phyloP scores from a whole-genome alignment of 2,113 vertebrate species.

The Phalacrocorax carbo region DNA sequence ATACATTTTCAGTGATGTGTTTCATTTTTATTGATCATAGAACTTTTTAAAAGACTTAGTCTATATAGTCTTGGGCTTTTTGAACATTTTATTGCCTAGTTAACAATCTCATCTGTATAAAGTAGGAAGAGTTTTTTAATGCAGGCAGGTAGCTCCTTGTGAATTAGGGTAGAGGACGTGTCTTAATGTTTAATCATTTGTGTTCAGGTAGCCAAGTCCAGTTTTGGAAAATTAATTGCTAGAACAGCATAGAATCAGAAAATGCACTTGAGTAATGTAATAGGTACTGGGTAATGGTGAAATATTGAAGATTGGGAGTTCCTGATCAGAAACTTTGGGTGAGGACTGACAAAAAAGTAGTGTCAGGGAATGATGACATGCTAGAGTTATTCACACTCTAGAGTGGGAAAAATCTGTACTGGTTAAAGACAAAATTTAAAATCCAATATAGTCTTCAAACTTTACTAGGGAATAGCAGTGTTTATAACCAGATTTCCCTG shows the following conservation, averaged over 20 bases:
- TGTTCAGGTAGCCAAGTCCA: background rate
- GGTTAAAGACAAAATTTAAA: background rate
- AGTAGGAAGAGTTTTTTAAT: background rate
- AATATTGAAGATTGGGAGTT: background rate
- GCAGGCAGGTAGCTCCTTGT: background rate
- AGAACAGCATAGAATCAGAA: background rate
- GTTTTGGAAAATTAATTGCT: background rate
- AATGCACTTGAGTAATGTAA: background rate
- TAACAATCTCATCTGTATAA: background rate
- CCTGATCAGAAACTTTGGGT: background rate
- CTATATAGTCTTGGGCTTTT: background rate
- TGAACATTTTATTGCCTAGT: background rate
- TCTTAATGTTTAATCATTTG: background rate
- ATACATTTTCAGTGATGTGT: background rate
- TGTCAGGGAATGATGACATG: background rate
- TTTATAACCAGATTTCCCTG: background rate
- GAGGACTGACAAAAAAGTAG: background rate
- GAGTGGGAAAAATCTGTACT: background rate
- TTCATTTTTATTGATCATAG: background rate
- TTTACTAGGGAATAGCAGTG: background rate
- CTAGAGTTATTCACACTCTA: background rate
- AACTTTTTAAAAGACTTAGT: background rate
- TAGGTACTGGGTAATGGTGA: background rate
- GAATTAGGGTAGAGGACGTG: background rate
- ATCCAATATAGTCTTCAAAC: background rate